phyloP scores from a whole-genome alignment of 2,113 vertebrate genomes.

The Mirza zaza region DNA sequence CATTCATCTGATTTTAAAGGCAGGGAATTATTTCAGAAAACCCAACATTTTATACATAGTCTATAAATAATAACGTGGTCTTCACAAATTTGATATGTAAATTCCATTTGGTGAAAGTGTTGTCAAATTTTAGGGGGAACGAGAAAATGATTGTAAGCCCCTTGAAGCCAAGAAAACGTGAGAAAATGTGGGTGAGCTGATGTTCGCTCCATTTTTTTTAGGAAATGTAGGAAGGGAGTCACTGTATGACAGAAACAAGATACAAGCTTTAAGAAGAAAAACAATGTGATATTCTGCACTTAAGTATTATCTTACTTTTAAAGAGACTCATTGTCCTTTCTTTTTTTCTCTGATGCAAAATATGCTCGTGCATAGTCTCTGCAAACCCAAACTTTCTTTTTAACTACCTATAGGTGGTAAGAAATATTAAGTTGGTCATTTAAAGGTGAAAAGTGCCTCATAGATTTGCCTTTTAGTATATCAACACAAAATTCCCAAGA shows the following conservation, averaged over 20 bases:
- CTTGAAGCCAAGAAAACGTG: neutral
- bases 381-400: neutral
- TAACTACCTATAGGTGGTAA: neutral
- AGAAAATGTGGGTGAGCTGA: neutral
- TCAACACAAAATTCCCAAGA: neutral
- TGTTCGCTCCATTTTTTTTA: neutral
- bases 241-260: neutral
- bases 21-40: neutral
- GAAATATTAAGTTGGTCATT: neutral
- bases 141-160: neutral
- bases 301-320: neutral
- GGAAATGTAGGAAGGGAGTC: neutral
- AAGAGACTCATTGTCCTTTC: neutral
- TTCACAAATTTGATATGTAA: conserved; percentile 25
- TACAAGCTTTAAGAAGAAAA: neutral
- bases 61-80: neutral
- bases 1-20: conserved; percentile 15
- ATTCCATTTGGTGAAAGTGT: neutral
- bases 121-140: neutral
- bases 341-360: neutral
- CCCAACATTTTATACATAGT: neutral
- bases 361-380: neutral
- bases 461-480: neutral
- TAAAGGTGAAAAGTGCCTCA: neutral
- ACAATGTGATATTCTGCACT: neutral